Base-by-base conservation (phyloP, 2,113 vertebrate genomes). In the Gymnobelideus leadbeateri region DNA sequence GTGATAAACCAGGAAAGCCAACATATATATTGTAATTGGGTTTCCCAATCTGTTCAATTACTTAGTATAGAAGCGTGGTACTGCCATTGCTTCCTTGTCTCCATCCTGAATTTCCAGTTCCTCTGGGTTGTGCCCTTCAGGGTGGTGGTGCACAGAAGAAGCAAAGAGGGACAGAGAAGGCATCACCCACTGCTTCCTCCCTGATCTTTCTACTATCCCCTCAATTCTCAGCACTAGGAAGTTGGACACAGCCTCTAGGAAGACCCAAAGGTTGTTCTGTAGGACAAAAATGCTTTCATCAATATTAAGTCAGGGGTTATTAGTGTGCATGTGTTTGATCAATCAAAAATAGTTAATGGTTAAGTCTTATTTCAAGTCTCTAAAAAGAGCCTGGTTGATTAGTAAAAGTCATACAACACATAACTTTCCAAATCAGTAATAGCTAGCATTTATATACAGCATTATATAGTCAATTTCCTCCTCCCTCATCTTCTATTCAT, bases 101-200 rank as follows among this genome's bases (percentile, higher is more conserved):
- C 24, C 1, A 23, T 47, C 5, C 0, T 46, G 51, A 19, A 23
- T 14, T 28, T 43, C 89, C 57, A 21, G n/a, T 23, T 61, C 51
- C 89, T 46, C 51, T 3, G 51, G 55, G 46, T 21, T 6, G 21
- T 5, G 10, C 11, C 3, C 19, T 31, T 0, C 31, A 31, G 2
- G 3, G 26, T 16, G 61, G 46, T 47, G 0, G 0, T 0, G 8
- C 31, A 77, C 0, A 21, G 3, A 37, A 19, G 7, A 50, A 11
- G 61, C 61, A 49, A 47, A 19, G 7, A 46, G 46, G 25, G 46
- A 43, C 51, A 5, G 43, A 55, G 51, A 2, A 31, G 47, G 25
- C 61, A 37, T 68, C 2, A 0, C 28, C 25, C 46, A 10, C 7
- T 84, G 68, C 19, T 68, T n/a, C 2, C 24, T 31, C 0, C 0